Percentiles rank a stretch among this genome's conserved stretches.
phyloP scores from a whole-genome alignment of 30 jellyfish, hydroid and myxozoan genomes.

The Cassiopea andromeda region DNA sequence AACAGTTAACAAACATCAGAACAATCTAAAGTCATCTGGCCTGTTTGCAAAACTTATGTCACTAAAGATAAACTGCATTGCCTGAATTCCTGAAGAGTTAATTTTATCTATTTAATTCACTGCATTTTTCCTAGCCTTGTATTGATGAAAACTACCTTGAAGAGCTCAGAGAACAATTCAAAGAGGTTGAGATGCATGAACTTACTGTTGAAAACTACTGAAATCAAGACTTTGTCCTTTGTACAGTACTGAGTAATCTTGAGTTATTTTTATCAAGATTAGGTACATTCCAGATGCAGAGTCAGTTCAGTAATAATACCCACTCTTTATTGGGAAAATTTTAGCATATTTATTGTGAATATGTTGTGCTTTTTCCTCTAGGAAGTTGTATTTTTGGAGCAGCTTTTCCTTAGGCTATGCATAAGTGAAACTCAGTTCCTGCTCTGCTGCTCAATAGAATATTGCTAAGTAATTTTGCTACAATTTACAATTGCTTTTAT shows the following conservation, averaged over 20 bases:
- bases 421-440: too few relatives aligned
- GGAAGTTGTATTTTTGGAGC: too few relatives aligned
- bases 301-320: neutral
- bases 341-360: too few relatives aligned
- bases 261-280: neutral
- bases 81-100: neutral
- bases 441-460: too few relatives aligned
- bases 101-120: neutral
- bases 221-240: neutral
- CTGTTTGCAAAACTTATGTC: neutral
- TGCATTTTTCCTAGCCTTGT: neutral
- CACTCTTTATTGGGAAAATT: neutral
- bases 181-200: conserved; percentile 87
- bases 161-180: conserved; percentile 66
- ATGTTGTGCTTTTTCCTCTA: too few relatives aligned
- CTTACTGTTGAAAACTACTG: conserved; percentile 53
- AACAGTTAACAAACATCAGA: too few relatives aligned
- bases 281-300: neutral
- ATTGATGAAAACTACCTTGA: conserved; percentile 40
- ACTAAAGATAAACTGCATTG: neutral
- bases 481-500: too few relatives aligned
- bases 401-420: too few relatives aligned
- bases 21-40: too few relatives aligned
- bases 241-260: neutral
- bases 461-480: too few relatives aligned